Base-by-base conservation (phyloP, 2,888 invertebrate species). In the Ophonus ardosiacus region DNA sequence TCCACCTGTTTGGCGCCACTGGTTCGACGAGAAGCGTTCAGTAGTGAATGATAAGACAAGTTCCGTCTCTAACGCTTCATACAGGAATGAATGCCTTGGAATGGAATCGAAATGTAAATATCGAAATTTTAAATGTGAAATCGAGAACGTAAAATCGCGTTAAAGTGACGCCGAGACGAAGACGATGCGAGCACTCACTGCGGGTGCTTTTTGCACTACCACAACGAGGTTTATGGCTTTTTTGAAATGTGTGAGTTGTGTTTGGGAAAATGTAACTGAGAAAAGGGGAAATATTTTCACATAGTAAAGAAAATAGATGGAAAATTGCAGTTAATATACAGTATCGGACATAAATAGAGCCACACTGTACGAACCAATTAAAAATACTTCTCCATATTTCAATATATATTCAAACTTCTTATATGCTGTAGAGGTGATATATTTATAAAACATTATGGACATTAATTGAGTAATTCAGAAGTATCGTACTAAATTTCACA, bases 41-140 rank as follows among this genome's bases (percentile, higher is more conserved):
- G 5, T 51, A 10, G 17, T 74, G 74, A 78, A 78, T 78, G 78
- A 78, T 78, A 78, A 78, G 59, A 78, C 78, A 57, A 78, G 78
- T 78, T 78, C 78, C 78, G 78, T 21, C 31, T 31, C 31, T 31
- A 59, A 8, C 76, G 43, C 18, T 51, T 76, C 56, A 43, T 76
- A 76, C 57, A 78, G 57, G 78, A 78, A 78, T 57, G 76, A 76
- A 76, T 56, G 76, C 56, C 7, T 7, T 13, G 59, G 56, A 78
- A 78, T 56, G 78, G 78, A 59, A 78, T 78, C 59, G 24, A 57
- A 78, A 78, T 78, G 78, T 78, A 78, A 78, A 78, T 78, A 78
- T 78, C 78, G 78, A 31, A 57, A 57, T 59, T 78, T 59, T 78
- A 57, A 78, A 78, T 24, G 78, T 59, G 59, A 78, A 57, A 78